Evolutionary conservation across 2,113 vertebrate genomes (phyloP).

Genomic region (Mesocricetus auratus): DNA sequence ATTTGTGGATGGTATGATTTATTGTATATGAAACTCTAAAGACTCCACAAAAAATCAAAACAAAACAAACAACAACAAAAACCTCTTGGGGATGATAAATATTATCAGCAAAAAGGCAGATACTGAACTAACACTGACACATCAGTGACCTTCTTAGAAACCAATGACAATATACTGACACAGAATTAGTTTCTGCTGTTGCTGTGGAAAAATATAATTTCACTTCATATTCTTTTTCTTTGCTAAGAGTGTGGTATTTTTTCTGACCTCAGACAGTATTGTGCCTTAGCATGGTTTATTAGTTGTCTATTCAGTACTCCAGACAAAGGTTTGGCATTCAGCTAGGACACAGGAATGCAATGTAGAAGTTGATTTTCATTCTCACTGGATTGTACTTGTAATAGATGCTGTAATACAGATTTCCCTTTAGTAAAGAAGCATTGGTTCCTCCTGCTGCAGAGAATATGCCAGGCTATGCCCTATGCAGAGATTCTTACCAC

Average conservation of each 20-base stretch:
- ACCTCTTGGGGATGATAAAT: neutral
- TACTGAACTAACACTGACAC: neutral
- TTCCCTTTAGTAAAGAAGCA: neutral
- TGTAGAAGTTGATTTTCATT: neutral
- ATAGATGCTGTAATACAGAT: neutral
- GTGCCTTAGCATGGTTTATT: neutral
- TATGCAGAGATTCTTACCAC: neutral
- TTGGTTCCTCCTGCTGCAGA: neutral
- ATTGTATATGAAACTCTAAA: neutral
- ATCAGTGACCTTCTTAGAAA: neutral
- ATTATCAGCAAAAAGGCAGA: neutral
- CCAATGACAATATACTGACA: neutral
- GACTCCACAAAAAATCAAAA: neutral
- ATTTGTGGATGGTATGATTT: neutral
- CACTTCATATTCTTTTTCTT: neutral
- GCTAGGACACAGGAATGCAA: neutral
- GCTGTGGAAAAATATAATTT: neutral
- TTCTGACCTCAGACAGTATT: neutral
- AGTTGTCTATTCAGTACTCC: neutral
- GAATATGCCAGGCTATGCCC: neutral
- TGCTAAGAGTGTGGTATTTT: neutral
- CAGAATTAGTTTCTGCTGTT: neutral
- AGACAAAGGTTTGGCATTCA: neutral
- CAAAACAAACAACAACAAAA: too few species aligned
- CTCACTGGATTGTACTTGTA: neutral